Percentiles rank a stretch among this genome's conserved stretches.
phyloP scores from a whole-genome alignment of 2,888 invertebrate species.

The Pollenia labialis region DNA sequence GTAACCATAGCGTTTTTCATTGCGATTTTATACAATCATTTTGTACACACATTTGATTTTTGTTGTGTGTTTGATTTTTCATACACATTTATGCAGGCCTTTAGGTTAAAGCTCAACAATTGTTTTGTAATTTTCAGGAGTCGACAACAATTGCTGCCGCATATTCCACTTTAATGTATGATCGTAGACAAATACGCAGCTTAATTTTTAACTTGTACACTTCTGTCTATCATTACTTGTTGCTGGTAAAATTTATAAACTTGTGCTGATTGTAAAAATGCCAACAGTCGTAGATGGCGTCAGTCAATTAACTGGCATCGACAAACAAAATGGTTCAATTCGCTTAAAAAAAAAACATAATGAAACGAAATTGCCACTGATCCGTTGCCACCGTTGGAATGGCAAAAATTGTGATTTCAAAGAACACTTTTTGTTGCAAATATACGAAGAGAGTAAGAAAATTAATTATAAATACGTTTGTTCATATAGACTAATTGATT shows the following conservation, averaged over 20 bases:
- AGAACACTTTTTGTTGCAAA: background rate
- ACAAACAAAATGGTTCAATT: slow-evolving; percentile 18
- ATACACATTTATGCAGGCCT: too few species aligned
- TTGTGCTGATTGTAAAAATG: slow-evolving; percentile 57
- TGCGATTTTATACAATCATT: too few species aligned
- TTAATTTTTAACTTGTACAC: background rate
- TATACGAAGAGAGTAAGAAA: slow-evolving; percentile 7
- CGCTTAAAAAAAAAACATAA: background rate
- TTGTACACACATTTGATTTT: too few species aligned
- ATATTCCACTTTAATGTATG: background rate
- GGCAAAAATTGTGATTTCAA: slow-evolving; percentile 19
- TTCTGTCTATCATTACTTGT: background rate
- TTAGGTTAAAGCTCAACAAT: too few species aligned
- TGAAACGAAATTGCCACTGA: slow-evolving; percentile 30
- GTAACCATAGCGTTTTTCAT: too few species aligned
- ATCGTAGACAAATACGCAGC: background rate
- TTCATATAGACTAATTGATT: background rate
- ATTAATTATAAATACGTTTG: background rate
- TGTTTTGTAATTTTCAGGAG: too few species aligned
- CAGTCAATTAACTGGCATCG: slow-evolving; percentile 64
- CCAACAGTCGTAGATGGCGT: slow-evolving; percentile 69
- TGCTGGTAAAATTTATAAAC: slow-evolving; percentile 37
- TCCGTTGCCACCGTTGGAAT: slow-evolving; percentile 29
- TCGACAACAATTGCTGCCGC: background rate
- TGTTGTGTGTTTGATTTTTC: too few species aligned